Evolutionary conservation across 2,888 invertebrate genomes (phyloP).

Genomic region (Leucophenga maculata): DNA sequence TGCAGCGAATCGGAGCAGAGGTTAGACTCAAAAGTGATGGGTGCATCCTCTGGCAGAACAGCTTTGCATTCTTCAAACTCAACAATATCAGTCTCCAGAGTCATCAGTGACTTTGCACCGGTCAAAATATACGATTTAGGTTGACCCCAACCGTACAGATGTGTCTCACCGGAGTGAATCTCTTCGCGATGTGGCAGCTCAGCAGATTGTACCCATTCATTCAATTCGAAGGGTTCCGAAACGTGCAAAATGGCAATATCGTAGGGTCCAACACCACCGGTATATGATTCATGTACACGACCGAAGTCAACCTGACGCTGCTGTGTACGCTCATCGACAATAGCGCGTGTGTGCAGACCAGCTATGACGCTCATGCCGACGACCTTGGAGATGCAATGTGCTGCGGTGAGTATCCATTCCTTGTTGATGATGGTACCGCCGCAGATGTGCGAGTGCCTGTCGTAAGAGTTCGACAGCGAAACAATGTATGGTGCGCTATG

Average conservation of each 20-base stretch:
- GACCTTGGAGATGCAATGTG: slow-evolving; percentile 62
- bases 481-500: slow-evolving; percentile 73
- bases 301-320: slow-evolving; percentile 46
- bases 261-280: slow-evolving; percentile 71
- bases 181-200: slow-evolving; percentile 64
- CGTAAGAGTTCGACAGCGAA: slow-evolving; percentile 56
- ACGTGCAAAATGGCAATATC: slow-evolving; percentile 74
- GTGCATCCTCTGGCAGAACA: slow-evolving; percentile 55
- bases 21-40: slow-evolving; percentile 56
- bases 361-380: slow-evolving; percentile 61
- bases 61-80: slow-evolving; percentile 51
- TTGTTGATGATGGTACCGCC: slow-evolving; percentile 69
- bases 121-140: slow-evolving; percentile 47
- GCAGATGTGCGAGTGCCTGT: slow-evolving; percentile 65
- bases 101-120: slow-evolving; percentile 59
- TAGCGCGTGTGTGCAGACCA: slow-evolving; percentile 67
- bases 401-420: slow-evolving; percentile 69
- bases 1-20: slow-evolving; percentile 70
- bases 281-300: slow-evolving; percentile 61
- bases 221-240: slow-evolving; percentile 56
- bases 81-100: slow-evolving; percentile 60
- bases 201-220: slow-evolving; percentile 61
- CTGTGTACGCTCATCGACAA: slow-evolving; percentile 52
- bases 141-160: slow-evolving; percentile 46
- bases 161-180: slow-evolving; percentile 49